Percentiles rank a stretch among this genome's conserved stretches.
Evolutionary conservation across 2,797 vertebrate species (phyloP).

Genomic region (Orientallactaga sibirica): DNA sequence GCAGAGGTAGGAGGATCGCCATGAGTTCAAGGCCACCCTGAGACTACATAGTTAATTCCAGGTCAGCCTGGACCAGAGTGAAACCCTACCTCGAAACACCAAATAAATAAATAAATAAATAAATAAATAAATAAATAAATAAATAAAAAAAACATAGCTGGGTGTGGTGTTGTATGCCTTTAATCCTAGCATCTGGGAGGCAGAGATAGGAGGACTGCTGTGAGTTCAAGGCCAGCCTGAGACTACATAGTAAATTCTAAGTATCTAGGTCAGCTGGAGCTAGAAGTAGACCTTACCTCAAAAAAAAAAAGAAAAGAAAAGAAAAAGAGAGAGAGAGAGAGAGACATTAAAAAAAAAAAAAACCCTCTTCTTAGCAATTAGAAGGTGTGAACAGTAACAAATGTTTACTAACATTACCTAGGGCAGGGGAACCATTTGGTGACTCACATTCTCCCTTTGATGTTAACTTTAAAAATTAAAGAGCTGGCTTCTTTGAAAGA

Average conservation of each 20-base stretch:
- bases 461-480: conserved; percentile 60
- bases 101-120: too few relatives aligned
- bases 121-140: not conserved
- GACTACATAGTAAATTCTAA: not conserved
- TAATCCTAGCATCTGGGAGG: not conserved
- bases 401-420: conserved; percentile 11
- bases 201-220: not conserved
- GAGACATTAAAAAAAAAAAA: too few relatives aligned
- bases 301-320: not conserved
- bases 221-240: not conserved
- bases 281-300: not conserved
- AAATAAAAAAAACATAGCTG: not conserved
- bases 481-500: conserved; percentile 41
- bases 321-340: not conserved
- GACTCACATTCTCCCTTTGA: conserved; percentile 56
- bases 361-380: not conserved
- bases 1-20: not conserved
- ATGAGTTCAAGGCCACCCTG: not conserved
- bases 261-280: not conserved
- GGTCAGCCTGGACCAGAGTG: too few relatives aligned
- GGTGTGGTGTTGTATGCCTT: not conserved
- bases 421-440: conserved; percentile 29
- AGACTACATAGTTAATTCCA: not conserved
- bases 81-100: too few relatives aligned
- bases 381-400: conserved; percentile 10